Evolutionary conservation across 2,888 invertebrate species (phyloP).

Genomic region (Apamea crenata): DNA sequence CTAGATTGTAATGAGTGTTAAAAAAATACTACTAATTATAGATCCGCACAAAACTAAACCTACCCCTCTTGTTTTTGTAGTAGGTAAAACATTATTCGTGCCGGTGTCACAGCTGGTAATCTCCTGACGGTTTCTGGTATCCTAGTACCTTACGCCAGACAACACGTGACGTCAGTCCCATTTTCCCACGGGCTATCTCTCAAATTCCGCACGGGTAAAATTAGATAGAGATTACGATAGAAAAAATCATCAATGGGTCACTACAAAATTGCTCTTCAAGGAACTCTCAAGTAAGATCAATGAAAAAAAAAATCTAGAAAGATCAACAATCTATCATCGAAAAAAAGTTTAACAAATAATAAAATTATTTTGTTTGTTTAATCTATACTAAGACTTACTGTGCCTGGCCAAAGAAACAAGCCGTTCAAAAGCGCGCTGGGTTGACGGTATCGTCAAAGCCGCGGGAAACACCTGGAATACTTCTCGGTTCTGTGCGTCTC

Average conservation of each 20-base stretch:
- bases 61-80: not conserved
- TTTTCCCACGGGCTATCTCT: not conserved
- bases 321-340: not conserved
- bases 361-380: not conserved
- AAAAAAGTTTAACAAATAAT: not conserved
- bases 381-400: too few species aligned
- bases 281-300: not conserved
- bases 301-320: not conserved
- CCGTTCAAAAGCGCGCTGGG: too few species aligned
- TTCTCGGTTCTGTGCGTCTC: too few species aligned
- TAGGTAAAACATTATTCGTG: not conserved
- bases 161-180: conserved; percentile 31
- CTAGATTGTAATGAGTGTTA: not conserved
- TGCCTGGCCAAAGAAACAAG: too few species aligned
- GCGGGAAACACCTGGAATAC: too few species aligned
- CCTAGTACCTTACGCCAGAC: conserved; percentile 12
- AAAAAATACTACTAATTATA: not conserved
- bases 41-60: not conserved
- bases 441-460: too few species aligned
- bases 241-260: not conserved
- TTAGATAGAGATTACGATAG: not conserved
- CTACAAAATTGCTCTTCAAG: not conserved
- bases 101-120: not conserved
- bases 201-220: not conserved
- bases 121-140: conserved; percentile 4